Evolutionary conservation across 1,140 invertebrate species (phyloP), one percentile per base, ranked within the genome.

Genomic region (Chironomus striatipennis): DNA sequence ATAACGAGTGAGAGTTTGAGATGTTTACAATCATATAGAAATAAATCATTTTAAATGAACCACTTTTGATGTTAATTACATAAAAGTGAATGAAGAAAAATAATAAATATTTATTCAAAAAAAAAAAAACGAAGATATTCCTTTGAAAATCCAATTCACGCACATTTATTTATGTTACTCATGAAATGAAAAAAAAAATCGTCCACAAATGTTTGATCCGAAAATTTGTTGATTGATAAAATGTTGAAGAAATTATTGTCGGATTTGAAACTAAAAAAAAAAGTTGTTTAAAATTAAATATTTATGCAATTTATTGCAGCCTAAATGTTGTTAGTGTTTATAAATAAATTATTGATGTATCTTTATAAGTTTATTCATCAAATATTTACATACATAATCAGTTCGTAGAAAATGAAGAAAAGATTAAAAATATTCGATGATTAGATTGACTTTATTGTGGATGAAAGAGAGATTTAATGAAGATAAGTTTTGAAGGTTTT

Each of bases 11-110:
- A n/a, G 47, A 57, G 15, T 57, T 57, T 57, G 47, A n/a, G 47
- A 57, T 57, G 47, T 57, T 57, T 70, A 70, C 17, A 70, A 20
- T 70, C 65, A 70, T 57, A 10, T 2, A 57, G n/a, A 18, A 8
- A 70, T 70, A 70, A 70, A 70, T 70, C 65, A 70, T 18, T 18
- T 21, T 70, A 9, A 70, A 70, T 20, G 17, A 21, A 18, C 6
- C 65, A 70, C 65, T 70, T 70, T 70, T 70, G 65, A 70, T 70
- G 65, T 70, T 70, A 70, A 70, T 70, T 21, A 70, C 65, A 18
- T 70, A 18, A 20, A 70, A 70, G 65, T 70, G 20, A 10, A 34
- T 34, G n/a, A 34, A 34, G 24, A 5, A 34, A 70, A 70, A 70
- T 70, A 18, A 70, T 70, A 70, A 70, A 70, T 70, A 70, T 70